Evolutionary conservation across 2,113 vertebrate genomes (phyloP).

Genomic region (Malurus alboscapulatus): DNA sequence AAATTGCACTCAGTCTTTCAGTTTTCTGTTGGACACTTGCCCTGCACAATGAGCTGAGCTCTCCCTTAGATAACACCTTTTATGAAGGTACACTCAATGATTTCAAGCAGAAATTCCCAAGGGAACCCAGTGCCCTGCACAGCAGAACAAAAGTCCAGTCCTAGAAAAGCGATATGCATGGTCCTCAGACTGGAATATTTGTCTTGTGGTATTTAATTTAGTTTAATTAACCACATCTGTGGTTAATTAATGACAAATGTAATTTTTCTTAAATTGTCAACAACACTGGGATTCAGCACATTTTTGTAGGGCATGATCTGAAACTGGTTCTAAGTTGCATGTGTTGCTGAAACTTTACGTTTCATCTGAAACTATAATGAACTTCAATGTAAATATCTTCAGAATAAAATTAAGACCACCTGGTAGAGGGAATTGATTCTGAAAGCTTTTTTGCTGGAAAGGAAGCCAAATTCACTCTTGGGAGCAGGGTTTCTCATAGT

Average conservation of each 20-base stretch:
- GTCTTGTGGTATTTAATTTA: not conserved
- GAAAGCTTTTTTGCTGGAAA: constrained; percentile 29
- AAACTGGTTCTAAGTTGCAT: not conserved
- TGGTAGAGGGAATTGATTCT: not conserved
- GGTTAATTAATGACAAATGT: not conserved
- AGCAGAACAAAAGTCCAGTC: not conserved
- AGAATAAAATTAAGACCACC: not conserved
- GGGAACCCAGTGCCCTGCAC: not conserved
- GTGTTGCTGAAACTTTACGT: not conserved
- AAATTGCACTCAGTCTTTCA: not conserved
- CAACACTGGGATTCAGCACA: not conserved
- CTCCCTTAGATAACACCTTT: not conserved
- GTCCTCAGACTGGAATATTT: not conserved
- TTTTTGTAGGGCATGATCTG: not conserved
- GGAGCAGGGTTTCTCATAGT: not conserved
- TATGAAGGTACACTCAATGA: not conserved
- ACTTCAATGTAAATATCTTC: not conserved
- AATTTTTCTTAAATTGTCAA: not conserved
- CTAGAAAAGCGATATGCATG: not conserved
- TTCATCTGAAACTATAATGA: not conserved
- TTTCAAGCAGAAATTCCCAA: not conserved
- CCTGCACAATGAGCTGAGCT: not conserved
- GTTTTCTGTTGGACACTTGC: not conserved
- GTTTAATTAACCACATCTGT: not conserved
- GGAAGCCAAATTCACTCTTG: constrained; percentile 25